Percentiles rank a stretch among this genome's conserved stretches.
These are phyloP conservation scores for Neelides sp. DNA, from an alignment of 1,140 invertebrate species.

Conservation along the genomic window DNA sequence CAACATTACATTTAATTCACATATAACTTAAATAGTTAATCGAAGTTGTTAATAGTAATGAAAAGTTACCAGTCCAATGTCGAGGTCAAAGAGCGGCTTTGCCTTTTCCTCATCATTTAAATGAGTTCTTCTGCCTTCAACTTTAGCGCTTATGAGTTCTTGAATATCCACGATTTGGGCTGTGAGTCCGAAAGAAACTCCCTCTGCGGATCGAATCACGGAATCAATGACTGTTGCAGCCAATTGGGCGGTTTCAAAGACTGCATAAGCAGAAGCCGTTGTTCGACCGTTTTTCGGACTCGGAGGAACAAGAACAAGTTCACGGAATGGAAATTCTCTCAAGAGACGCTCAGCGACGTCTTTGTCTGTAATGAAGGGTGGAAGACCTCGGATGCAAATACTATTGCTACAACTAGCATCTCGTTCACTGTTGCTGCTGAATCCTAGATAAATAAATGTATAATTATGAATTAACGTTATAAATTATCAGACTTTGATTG, in stretches of 20 bases:
- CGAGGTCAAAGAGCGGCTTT: constrained; percentile 22
- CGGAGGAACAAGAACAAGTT: neutral
- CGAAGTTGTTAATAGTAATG: no score
- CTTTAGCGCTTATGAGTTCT: neutral
- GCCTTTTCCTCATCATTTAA: neutral
- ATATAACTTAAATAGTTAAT: no score
- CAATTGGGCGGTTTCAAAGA: constrained; percentile 8
- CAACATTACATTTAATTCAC: constrained; percentile 4
- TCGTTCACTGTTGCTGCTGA: no score
- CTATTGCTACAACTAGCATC: no score
- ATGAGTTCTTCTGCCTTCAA: neutral
- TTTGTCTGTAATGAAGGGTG: constrained; percentile 14
- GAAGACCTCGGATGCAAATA: constrained; percentile 18
- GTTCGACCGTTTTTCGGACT: constrained; percentile 5
- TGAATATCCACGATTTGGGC: constrained; percentile 8
- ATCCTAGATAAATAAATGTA: no score
- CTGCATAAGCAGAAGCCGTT: constrained; percentile 7
- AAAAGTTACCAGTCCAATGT: constrained; percentile 21
- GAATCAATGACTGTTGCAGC: constrained; percentile 11
- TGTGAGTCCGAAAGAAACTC: constrained; percentile 14
- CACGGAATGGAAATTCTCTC: neutral
- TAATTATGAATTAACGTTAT: no score
- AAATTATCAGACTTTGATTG: no score
- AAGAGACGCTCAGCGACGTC: constrained; percentile 14
- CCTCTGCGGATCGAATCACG: constrained; percentile 19